Percentiles rank a stretch among this genome's conserved stretches.
phyloP scores from a whole-genome alignment of 2,113 vertebrate species.

The Aphelocoma coerulescens region DNA sequence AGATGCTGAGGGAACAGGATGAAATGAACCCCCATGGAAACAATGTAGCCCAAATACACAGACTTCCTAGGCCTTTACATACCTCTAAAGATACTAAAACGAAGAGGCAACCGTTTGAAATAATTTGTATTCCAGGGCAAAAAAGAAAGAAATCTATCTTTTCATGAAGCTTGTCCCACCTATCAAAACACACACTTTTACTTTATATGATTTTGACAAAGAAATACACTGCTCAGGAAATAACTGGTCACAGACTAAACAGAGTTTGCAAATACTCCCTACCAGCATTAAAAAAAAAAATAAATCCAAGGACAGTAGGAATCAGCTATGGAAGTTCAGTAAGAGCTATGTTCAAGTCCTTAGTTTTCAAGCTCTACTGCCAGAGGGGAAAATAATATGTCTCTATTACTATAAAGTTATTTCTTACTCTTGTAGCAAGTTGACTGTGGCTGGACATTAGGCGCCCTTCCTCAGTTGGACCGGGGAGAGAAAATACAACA shows the following conservation, averaged over 20 bases:
- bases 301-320: neutral
- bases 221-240: neutral
- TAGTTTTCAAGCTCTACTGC: neutral
- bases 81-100: neutral
- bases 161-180: neutral
- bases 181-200: neutral
- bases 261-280: neutral
- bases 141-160: neutral
- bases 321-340: neutral
- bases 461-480: neutral
- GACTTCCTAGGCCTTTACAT: neutral
- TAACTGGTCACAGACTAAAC: neutral
- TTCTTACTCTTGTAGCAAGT: neutral
- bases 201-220: neutral
- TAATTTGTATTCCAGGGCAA: neutral
- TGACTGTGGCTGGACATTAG: neutral
- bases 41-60: neutral
- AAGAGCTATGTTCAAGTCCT: neutral
- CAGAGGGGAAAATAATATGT: neutral
- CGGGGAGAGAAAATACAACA: neutral
- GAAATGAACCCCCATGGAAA: neutral
- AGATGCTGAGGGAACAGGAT: neutral
- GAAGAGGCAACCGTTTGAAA: neutral
- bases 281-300: neutral
- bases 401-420: neutral